Evolutionary conservation across 2,113 vertebrate species (phyloP), one percentile per base, ranked within the genome.

Genomic region (Prinia subflava): DNA sequence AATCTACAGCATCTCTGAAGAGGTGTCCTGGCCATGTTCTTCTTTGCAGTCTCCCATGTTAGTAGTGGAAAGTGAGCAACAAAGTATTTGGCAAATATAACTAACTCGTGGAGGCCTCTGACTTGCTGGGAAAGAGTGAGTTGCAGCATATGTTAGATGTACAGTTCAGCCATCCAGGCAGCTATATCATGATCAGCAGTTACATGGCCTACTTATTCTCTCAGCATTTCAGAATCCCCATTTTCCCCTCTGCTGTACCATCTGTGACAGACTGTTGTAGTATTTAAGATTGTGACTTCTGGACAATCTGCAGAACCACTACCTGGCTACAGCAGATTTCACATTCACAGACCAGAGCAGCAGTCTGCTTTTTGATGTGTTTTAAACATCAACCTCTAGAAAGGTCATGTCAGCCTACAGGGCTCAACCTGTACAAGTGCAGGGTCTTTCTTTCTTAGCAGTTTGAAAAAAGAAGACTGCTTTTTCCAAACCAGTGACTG

Each of bases 191-290:
- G n/a, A 89, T 93, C 80, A 75, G 85, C 83, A 90, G 47, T 76
- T 96, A 70, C 63, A 6, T 91, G 88, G 71, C 95, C 90, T 93
- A 90, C 73, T 96, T 96, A 37, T 87, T 41, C 56, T 82, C 80
- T 92, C 33, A 59, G 47, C 39, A 5, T 84, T 87, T 94, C 87
- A 91, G 91, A 87, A 92, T 95, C 60, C 49, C 41, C 69, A 47
- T 69, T 93, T 89, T 33, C 39, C 76, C 76, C 96, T 95, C 71
- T 96, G 85, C 71, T 2, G 2, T 67, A n/a, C 95, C 93, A 92
- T 96, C 94, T 97, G 94, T 94, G 95, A 81, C 83, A 92, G 88
- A 21, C 88, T 83, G 60, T 74, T 94, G 79, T 71, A 84, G 79
- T 92, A 94, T 96, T 96, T 95, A 78, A 78, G 64, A 49, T 55